Evolutionary conservation across 1,140 invertebrate species (phyloP).

Genomic region (Lepidurus apus): DNA sequence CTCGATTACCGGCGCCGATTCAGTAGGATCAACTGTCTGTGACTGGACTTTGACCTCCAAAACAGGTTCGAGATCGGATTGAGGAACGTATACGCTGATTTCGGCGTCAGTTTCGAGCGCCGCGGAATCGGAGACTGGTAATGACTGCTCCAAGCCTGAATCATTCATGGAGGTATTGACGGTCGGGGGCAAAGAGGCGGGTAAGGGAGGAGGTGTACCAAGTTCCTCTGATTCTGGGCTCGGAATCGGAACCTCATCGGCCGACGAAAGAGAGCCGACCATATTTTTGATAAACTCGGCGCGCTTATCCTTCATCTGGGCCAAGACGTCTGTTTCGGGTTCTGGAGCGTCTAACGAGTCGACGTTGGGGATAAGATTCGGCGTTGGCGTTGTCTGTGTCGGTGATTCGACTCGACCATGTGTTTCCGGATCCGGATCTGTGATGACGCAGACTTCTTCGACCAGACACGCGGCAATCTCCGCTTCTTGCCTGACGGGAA

Average conservation of each 20-base stretch:
- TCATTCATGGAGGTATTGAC: background rate
- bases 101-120: background rate
- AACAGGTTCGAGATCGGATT: background rate
- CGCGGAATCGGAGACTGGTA: background rate
- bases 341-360: background rate
- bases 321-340: background rate
- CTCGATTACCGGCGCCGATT: background rate
- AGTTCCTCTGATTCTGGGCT: background rate
- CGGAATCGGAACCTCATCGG: background rate
- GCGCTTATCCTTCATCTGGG: background rate
- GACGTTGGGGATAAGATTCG: background rate
- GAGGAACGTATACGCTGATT: too few species aligned
- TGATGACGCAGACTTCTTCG: constrained; percentile 1
- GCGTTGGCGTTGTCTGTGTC: background rate
- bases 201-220: background rate
- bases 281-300: background rate
- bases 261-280: background rate
- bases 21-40: background rate
- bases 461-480: background rate
- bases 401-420: background rate
- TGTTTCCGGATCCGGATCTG: background rate
- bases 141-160: background rate
- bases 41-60: background rate
- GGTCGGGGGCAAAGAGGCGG: background rate
- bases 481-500: background rate